A percentile compares a stretch with the other conserved stretches of the same genome.
Conservation (phyloP, 2,113 vertebrate genomes). For the Illadopsis cleaveri region DNA sequence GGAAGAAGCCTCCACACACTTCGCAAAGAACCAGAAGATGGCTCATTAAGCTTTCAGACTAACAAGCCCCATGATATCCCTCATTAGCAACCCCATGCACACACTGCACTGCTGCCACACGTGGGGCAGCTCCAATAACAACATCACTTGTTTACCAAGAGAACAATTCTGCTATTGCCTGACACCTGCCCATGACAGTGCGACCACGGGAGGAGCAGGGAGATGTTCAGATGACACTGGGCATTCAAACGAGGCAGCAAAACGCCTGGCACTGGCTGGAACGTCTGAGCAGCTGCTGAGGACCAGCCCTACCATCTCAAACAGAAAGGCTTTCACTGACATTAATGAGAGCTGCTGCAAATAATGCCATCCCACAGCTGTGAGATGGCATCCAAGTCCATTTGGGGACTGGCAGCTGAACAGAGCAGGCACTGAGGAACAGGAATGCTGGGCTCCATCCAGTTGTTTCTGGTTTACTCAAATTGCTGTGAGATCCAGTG, state of each 20-base stretch:
- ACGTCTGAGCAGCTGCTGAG: slow-evolving; percentile 28
- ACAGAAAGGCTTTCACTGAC: slow-evolving; percentile 63
- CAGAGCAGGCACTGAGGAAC: not conserved
- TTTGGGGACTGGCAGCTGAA: not conserved
- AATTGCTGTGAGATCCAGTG: not conserved
- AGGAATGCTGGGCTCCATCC: not conserved
- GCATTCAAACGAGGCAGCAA: not conserved
- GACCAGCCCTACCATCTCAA: not conserved
- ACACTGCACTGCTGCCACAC: not conserved
- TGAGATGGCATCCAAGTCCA: not conserved
- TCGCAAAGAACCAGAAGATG: not conserved
- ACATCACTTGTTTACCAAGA: slow-evolving; percentile 49
- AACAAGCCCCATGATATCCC: not conserved
- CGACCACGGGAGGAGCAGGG: not conserved
- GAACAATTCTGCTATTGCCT: slow-evolving; percentile 46
- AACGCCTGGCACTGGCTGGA: slow-evolving; percentile 49
- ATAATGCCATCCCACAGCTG: slow-evolving; percentile 40
- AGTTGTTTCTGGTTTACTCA: not conserved
- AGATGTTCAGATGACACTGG: not conserved
- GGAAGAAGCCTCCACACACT: not conserved
- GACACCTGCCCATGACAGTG: slow-evolving; percentile 26
- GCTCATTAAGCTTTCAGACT: not conserved
- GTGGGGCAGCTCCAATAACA: not conserved
- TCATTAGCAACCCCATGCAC: not conserved
- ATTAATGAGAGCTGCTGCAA: not conserved